A percentile compares a stretch with the other conserved stretches of the same genome.
These are phyloP conservation scores for Merluccius polli DNA, from an alignment of 2,797 vertebrate genomes.

Conservation along the genomic window DNA sequence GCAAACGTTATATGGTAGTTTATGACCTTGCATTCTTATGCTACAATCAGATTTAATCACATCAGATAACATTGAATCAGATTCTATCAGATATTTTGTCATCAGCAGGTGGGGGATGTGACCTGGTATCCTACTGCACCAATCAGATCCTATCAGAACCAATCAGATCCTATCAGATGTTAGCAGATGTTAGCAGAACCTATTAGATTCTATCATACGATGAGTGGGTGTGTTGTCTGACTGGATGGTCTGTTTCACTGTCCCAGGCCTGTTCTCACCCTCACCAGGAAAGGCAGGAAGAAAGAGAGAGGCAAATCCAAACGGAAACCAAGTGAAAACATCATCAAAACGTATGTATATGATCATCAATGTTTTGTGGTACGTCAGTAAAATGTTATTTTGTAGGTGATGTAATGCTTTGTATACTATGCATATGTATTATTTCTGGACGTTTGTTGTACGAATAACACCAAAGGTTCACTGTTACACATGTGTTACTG, in stretches of 20 bases:
- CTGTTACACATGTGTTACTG: too few relatives aligned
- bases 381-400: background rate
- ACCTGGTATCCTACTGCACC: background rate
- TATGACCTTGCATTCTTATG: background rate
- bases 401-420: background rate
- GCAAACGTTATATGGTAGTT: background rate
- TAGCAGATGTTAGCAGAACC: background rate
- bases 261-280: conserved; percentile 57
- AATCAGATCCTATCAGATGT: background rate
- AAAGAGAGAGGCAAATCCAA: conserved; percentile 60
- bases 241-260: conserved; percentile 30
- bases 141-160: background rate
- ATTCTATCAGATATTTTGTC: background rate
- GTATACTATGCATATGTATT: background rate
- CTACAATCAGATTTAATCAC: too few relatives aligned
- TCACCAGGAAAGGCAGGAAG: conserved; percentile 61
- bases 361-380: background rate
- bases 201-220: background rate
- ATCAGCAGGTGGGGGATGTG: background rate
- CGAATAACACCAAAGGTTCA: background rate
- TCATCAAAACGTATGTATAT: conserved; percentile 60
- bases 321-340: conserved; percentile 53
- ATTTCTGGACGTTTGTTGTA: background rate
- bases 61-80: too few relatives aligned
- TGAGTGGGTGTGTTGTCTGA: background rate